Evolutionary conservation across 1,140 invertebrate species (phyloP), one percentile per base, ranked within the genome.

Genomic region (Lanistes nyassanus): DNA sequence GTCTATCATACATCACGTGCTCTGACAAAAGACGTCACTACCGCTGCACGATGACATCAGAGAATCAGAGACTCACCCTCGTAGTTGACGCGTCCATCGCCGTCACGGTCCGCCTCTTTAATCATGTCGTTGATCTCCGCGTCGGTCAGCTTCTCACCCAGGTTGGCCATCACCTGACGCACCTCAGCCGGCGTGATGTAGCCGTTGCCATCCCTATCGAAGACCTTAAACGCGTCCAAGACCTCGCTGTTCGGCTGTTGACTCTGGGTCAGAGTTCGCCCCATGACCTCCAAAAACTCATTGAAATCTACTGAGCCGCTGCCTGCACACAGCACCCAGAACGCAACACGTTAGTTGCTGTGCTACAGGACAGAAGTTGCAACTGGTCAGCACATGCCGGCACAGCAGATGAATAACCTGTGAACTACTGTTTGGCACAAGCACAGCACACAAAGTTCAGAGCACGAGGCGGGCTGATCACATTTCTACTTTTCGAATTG

Each of bases 281-380:
- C 96, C 96, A 97, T 97, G 76, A 80, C 78, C 7, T 76, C 77
- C 64, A 95, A 88, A 86, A 94, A 97, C 88, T 98, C 96, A 85
- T 97, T 96, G 90, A 98, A 99, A 91, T 99, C 97, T 91, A 99
- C 98, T 85, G 97, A 98, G 82, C 97, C 97, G 90, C 98, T 98
- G 84, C 97, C 97, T 98, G 98, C 19, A 72, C 98, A 96, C 90
- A 98, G 97, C 80, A 98, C 96, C 91, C 97, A 94, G 94, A 99
- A 98, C 80, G 97, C 97, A 92, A 99, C 97, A 31, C 13, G n/a
- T n/a, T n/a, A n/a, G n/a, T n/a, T n/a, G n/a, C n/a, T n/a, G n/a
- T n/a, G n/a, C n/a, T n/a, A n/a, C n/a, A n/a, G n/a, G n/a, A n/a
- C n/a, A n/a, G n/a, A n/a, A n/a, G n/a, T n/a, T n/a, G n/a, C n/a